Base-by-base conservation (phyloP, 2,888 invertebrate species). In the Heliconius erato region DNA sequence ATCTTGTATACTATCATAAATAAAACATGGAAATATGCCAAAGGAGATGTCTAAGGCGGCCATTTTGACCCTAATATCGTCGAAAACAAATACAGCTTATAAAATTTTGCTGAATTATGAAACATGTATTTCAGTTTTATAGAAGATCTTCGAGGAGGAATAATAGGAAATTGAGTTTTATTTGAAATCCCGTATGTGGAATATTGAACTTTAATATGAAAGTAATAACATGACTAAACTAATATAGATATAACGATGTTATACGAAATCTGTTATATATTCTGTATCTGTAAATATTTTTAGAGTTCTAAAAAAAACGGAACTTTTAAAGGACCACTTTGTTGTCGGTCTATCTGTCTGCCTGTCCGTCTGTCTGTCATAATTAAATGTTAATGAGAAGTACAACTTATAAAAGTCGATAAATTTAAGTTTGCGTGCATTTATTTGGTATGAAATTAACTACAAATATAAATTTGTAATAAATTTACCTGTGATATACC, bases 91-190 rank as follows among this genome's bases (percentile, higher is more conserved):
- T 44, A 72, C 44, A n/a, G 71, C 78, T 28, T 72, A 26, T 72
- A 78, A 77, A 72, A 77, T 69, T 69, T 69, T 28, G 28, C 71
- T 72, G 65, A 81, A 81, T 78, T 74, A 76, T 63, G 35, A 76
- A 79, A 63, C 44, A 72, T 28, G 65, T 63, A 63, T 44, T 72
- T 72, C 72, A 72, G 72, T 72, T 72, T 72, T 26, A 72, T 49
- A 72, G 71, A 26, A 72, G 44, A 72, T 72, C 26, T 28, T 72
- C 44, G 26, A 49, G 44, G 44, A 12, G 11, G 11, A 40, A 9
- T 69, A 69, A 26, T 44, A 72, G 44, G 44, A 44, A 72, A 72
- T 72, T 16, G 44, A 44, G 26, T 72, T 72, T 72, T 72, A 72
- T 72, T 72, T 72, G 44, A 19, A 72, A 16, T 9, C 72, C 26